Base-by-base conservation (phyloP, 2,888 invertebrate genomes). In the Chrysina gloriosa region DNA sequence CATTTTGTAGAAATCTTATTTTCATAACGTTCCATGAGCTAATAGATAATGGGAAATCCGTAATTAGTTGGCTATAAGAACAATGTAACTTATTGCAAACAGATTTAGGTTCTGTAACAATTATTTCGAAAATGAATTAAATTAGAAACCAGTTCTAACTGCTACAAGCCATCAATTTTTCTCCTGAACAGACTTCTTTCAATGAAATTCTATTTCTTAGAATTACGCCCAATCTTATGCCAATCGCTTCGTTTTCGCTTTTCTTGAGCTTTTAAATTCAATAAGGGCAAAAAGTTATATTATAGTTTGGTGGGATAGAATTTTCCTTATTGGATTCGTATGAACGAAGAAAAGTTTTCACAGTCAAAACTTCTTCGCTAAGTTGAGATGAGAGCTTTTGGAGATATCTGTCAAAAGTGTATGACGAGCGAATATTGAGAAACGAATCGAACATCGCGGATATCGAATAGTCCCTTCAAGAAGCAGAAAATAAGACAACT, bases 201-300 rank as follows among this genome's bases (percentile, higher is more conserved):
- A 25, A 48, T 25, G 25, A 4, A 48, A 25, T 25, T 48, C n/a
- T n/a, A n/a, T n/a, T 48, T 3, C 1, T 48, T 5, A 4, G 25
- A 48, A 25, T 11, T 48, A 23, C 23, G 25, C 25, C 16, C 14
- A 45, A 45, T 48, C 25, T 48, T 25, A 23, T 5, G 11, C 11
- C 25, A 48, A 48, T 25, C 11, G 48, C 3, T 48, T 36, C 9
- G 56, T 21, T 21, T 21, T 36, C 11, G 27, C 14, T n/a, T 56
- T 19, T 14, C 16, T 23, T 4, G 14, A 6, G 36, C 36, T 9
- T n/a, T 56, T 34, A 56, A 56, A 56, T 56, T 56, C 56, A 56
- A 56, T 56, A 56, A 56, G 36, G 29, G 29, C 56, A 56, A 56
- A 56, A 56, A 56, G 56, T 56, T 56, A 56, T 36, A 56, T 36